phyloP scores from a whole-genome alignment of 92 coral and sea anemone genomes.

The Palythoa caribaeorum region DNA sequence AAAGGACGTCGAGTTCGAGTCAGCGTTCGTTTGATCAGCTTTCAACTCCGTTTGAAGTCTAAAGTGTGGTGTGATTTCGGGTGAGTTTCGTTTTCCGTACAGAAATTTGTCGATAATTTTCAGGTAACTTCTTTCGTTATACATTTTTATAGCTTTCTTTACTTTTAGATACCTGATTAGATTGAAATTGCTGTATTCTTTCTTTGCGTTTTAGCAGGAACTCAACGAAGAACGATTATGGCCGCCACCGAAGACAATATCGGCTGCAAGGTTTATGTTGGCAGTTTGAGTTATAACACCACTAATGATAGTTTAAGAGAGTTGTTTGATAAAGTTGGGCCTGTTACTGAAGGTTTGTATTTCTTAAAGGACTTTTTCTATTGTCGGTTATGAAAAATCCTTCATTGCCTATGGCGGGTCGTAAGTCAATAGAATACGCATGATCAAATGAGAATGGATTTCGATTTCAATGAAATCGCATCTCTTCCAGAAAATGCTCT shows the following conservation, averaged over 20 bases:
- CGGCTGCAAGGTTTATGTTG: slow-evolving; percentile 25
- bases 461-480: too few relatives aligned
- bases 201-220: background rate
- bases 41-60: background rate
- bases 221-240: background rate
- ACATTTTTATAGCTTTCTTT: background rate
- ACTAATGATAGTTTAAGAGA: background rate
- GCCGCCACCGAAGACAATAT: background rate
- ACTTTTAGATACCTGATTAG: background rate
- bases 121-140: background rate
- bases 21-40: background rate
- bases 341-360: slow-evolving; percentile 11
- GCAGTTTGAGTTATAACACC: slow-evolving; percentile 34
- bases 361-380: background rate
- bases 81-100: background rate
- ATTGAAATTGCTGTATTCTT: too few relatives aligned
- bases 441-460: too few relatives aligned
- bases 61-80: background rate
- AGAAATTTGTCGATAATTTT: background rate
- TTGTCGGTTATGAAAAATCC: background rate
- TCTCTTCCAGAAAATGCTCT: too few relatives aligned
- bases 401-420: too few relatives aligned
- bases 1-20: background rate
- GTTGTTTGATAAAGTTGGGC: slow-evolving; percentile 24
- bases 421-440: too few relatives aligned